A percentile compares a stretch with the other conserved stretches of the same genome.
Conservation (phyloP, 92 coral and sea anemone species). For the Paramuricea clavata region DNA sequence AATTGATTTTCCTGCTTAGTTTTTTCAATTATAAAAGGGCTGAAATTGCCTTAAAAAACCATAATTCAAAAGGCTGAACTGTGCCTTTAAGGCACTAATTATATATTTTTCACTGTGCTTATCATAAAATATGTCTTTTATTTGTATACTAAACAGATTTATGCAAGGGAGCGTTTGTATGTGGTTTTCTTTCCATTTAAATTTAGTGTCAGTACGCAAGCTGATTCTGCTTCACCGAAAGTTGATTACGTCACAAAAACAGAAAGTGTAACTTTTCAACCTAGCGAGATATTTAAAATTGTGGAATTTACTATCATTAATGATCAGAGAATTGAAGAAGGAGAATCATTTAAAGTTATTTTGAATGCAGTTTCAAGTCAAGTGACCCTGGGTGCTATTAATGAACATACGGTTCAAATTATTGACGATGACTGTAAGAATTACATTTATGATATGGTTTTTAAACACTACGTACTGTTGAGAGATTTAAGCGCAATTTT, state of each 20-base stretch:
- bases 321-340: slow-evolving; percentile 4
- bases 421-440: slow-evolving; percentile 7
- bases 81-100: no score
- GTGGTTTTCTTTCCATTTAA: background rate
- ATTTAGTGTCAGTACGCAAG: background rate
- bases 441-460: no score
- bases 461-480: no score
- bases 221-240: background rate
- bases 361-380: slow-evolving; percentile 1
- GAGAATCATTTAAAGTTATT: slow-evolving; percentile 9
- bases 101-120: no score
- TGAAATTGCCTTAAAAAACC: no score
- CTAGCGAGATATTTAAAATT: slow-evolving; percentile 19
- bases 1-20: no score
- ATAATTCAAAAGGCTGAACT: no score
- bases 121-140: no score
- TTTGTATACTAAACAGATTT: no score
- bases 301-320: slow-evolving; percentile 33
- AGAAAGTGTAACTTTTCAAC: slow-evolving; percentile 34
- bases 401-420: background rate
- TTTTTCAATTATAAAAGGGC: no score
- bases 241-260: slow-evolving; percentile 13
- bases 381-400: background rate
- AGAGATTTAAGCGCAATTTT: no score
- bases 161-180: no score